Evolutionary conservation across 2,888 invertebrate species (phyloP), one percentile per base, ranked within the genome.

Genomic region (Xanthorhoe designata): DNA sequence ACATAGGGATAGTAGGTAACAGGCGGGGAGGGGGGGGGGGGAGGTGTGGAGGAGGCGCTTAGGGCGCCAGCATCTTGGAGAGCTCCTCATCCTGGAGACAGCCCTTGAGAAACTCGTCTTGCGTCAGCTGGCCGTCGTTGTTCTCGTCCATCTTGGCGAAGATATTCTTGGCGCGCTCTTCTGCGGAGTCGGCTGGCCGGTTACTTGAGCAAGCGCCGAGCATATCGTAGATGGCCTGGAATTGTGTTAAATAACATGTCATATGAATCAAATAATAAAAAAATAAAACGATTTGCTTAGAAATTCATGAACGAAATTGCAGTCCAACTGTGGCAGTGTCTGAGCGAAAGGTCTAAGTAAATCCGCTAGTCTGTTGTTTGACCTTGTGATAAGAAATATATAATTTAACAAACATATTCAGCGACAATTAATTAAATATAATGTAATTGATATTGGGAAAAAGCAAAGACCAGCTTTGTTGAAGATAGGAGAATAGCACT

Each of bases 91-190:
- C 99, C 90, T 98, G 98, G 86, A 99, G 96, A 90, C 99, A 99
- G 68, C 99, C 99, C 91, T 99, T 98, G 72, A 99, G 96, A 93
- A 99, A 99, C 94, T 99, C 99, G 76, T 99, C 98, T 93, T 99
- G 98, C 75, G 98, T 98, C 85, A 99, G 95, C 90, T 99, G 98
- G 69, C 99, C 99, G 91, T 99, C 99, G 94, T 98, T 98, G 95
- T 99, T 99, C 87, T 98, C 98, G 90, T 99, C 99, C 99, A 99
- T 99, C 94, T 99, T 99, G 69, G 98, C 98, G 93, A 99, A 99
- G 83, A 99, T 99, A 91, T 99, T 99, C 94, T 98, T 98, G 78
- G 99, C 99, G 77, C 99, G 95, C 86, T 99, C 99, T 87, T 99
- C 98, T 32, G 99, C 99, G 18, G 98, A 98, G 88, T 98, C 98